Percentiles rank a stretch among this genome's conserved stretches.
Evolutionary conservation across 2,797 vertebrate genomes (phyloP).

Genomic region (Pachyuromys duprasi): DNA sequence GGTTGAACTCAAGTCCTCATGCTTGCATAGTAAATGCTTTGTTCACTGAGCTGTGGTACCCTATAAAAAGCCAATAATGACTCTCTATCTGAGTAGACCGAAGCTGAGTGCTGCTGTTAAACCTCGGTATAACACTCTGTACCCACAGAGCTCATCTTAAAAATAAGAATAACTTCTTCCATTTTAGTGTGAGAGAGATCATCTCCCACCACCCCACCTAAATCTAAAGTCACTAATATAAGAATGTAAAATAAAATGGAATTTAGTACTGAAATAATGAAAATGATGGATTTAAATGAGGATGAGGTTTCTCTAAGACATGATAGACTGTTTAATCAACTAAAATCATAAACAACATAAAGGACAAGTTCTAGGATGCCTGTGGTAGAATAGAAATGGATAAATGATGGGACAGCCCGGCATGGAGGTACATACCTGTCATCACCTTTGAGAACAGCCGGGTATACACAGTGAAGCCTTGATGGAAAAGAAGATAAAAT

Average conservation of each 20-base stretch:
- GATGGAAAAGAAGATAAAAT: neutral
- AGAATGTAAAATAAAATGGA: constrained; percentile 11
- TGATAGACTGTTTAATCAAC: neutral
- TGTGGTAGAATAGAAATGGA: neutral
- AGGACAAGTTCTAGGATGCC: neutral
- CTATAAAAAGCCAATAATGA: neutral
- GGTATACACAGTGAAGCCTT: neutral
- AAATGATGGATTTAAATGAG: neutral
- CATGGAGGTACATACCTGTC: neutral
- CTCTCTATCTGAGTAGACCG: neutral
- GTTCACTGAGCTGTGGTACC: neutral
- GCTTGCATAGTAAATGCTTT: neutral
- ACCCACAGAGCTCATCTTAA: neutral
- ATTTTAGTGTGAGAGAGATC: neutral
- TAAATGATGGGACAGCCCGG: neutral
- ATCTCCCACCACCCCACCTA: neutral
- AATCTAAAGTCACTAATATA: neutral
- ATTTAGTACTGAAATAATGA: neutral
- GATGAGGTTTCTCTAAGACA: neutral
- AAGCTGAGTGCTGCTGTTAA: neutral
- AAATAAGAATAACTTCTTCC: neutral
- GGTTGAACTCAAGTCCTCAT: too few species aligned
- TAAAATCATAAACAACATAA: neutral
- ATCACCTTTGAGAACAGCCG: neutral
- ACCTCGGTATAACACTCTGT: neutral